Evolutionary conservation across 2,113 vertebrate species (phyloP).

Genomic region (Accipiter virgatus): DNA sequence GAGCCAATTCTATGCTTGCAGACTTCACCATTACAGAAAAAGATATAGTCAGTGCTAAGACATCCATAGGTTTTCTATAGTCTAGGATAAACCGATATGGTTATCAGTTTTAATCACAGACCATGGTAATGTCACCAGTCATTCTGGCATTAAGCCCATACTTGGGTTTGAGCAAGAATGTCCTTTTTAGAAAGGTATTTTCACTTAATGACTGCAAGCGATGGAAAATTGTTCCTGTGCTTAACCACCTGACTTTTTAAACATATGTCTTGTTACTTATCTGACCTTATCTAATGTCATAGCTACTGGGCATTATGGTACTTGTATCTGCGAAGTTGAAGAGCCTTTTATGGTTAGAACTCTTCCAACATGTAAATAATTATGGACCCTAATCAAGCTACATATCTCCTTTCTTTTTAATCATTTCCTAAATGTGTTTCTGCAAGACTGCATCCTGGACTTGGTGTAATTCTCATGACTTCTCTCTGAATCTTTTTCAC

Average conservation of each 20-base stretch:
- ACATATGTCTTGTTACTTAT: neutral
- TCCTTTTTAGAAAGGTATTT: neutral
- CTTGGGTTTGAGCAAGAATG: neutral
- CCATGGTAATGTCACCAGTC: neutral
- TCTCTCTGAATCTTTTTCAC: neutral
- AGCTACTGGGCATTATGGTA: neutral
- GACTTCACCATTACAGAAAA: neutral
- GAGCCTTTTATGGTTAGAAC: neutral
- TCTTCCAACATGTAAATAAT: neutral
- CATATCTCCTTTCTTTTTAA: neutral
- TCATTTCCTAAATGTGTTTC: neutral
- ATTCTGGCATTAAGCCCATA: neutral
- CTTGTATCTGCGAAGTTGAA: neutral
- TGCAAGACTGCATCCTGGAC: neutral
- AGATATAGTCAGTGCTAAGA: neutral
- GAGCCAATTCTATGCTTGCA: neutral
- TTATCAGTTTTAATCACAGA: neutral
- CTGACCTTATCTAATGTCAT: neutral
- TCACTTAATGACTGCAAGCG: neutral
- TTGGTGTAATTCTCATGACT: neutral
- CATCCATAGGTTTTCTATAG: neutral
- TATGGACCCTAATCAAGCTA: neutral
- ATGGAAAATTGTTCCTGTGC: neutral
- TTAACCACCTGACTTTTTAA: neutral
- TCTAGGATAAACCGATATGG: neutral